Base-by-base conservation (phyloP, 2,888 invertebrate species). In the Drepanosiphum platanoidis region DNA sequence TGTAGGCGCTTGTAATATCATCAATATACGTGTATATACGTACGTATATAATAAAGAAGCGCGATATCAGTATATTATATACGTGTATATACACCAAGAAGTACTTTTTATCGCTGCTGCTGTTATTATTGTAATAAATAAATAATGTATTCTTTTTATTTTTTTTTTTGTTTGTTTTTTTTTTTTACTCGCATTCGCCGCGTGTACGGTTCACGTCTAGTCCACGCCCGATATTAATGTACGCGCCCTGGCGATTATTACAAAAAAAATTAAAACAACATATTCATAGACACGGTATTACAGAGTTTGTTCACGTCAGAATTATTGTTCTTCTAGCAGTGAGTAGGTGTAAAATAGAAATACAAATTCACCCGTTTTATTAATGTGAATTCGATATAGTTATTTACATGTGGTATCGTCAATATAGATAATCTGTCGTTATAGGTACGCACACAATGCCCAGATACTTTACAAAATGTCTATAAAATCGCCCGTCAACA, bases 1-100 rank as follows among this genome's bases (percentile, higher is more conserved):
- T 80, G 34, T 70, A 80, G 46, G 52, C 70, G 52, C 34, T 52
- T 13, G 4, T n/a, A n/a, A n/a, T n/a, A n/a, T 61, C 36, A 22
- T n/a, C 36, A 22, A 36, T 27, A 32, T 68, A 68, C 18, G 30
- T 30, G 30, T 68, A 68, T 34, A 27, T 27, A 61, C 61, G 61
- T 61, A 27, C 22, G 18, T 9, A 27, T 61, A 61, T n/a, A n/a
- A n/a, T 52, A 9, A 3, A 52, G 18, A 52, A 15, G 22, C 18
- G 52, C 22, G 18, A 52, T 61, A n/a, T 42, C 11, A 22, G 22
- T 42, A 42, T 42, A 42, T 42, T 61, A 61, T 61, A 22, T 46
- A 46, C 18, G 18, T 52, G 22, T 52, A 61, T 4, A 1, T 61
- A 42, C 42, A 9, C 8, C 42, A 42, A 7, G 42, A n/a, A 22